Conservation (phyloP, 1,140 invertebrate species). For the Ylistrum balloti region DNA sequence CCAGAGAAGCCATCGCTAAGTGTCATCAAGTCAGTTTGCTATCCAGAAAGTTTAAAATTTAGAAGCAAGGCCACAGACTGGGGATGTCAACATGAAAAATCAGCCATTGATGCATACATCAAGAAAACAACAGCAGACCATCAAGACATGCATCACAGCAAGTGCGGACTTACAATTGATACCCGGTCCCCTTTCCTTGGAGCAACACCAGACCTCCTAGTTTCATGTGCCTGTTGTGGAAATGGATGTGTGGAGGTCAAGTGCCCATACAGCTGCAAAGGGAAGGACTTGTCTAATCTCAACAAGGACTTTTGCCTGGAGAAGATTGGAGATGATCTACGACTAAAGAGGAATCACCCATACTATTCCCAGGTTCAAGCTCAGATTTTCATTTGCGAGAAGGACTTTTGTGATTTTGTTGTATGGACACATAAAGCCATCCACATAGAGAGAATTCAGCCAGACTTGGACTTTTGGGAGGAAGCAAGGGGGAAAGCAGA, state of each 20-base stretch:
- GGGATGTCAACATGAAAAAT: too few relatives aligned
- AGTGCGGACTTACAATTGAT: slow-evolving; percentile 61
- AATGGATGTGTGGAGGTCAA: slow-evolving; percentile 63
- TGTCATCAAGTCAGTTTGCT: too few relatives aligned
- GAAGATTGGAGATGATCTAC: background rate
- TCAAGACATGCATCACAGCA: too few relatives aligned
- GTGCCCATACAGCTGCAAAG: slow-evolving; percentile 57
- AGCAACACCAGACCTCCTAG: too few relatives aligned
- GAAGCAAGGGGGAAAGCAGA: slow-evolving; percentile 42
- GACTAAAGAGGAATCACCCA: slow-evolving; percentile 55
- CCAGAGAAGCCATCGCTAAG: too few relatives aligned
- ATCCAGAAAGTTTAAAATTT: too few relatives aligned
- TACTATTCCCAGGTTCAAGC: slow-evolving; percentile 64
- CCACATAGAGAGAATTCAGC: slow-evolving; percentile 22
- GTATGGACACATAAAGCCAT: slow-evolving; percentile 58
- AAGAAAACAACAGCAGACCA: slow-evolving; percentile 46
- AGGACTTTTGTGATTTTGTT: slow-evolving; percentile 60
- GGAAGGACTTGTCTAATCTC: background rate
- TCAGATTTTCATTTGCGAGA: slow-evolving; percentile 55
- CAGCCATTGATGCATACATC: slow-evolving; percentile 46
- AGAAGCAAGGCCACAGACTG: too few relatives aligned
- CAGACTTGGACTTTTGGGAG: background rate
- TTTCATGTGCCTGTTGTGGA: slow-evolving; percentile 68
- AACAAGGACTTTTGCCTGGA: slow-evolving; percentile 40
- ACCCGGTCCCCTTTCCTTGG: slow-evolving; percentile 59